These are phyloP conservation scores for Onychostoma macrolepis DNA, from an alignment of 2,113 vertebrate species.

Conservation along the genomic window DNA sequence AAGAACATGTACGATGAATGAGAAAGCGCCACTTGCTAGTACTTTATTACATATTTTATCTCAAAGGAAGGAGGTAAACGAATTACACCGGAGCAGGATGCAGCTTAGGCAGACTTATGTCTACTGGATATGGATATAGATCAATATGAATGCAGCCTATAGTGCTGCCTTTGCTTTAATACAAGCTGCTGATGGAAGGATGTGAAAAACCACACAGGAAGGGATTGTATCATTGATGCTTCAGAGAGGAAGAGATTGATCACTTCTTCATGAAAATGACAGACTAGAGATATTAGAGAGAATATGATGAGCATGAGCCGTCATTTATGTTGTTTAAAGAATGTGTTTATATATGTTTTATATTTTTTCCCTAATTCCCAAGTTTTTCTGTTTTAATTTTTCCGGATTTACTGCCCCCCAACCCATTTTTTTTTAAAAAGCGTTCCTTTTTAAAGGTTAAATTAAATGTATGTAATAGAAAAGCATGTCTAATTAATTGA, in stretches of 20 bases:
- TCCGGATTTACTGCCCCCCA: no score
- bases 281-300: neutral
- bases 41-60: slow-evolving; percentile 15
- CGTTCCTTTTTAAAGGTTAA: no score
- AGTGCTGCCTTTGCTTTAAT: neutral
- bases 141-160: slow-evolving; percentile 25
- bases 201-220: slow-evolving; percentile 35
- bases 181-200: slow-evolving; percentile 33
- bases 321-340: neutral
- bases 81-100: slow-evolving; percentile 38
- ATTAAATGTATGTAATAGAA: no score
- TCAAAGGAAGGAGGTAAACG: slow-evolving; percentile 18
- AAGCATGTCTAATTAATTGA: no score
- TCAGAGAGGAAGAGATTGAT: slow-evolving; percentile 18
- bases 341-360: no score
- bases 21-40: neutral
- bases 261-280: neutral
- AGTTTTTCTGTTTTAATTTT: no score
- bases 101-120: neutral
- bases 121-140: slow-evolving; percentile 25
- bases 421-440: no score
- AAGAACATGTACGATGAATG: slow-evolving; percentile 16
- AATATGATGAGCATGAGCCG: neutral
- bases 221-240: neutral
- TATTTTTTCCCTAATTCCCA: no score